Conservation (phyloP, 1,140 invertebrate species). For the Acyrthosiphon pisum region DNA sequence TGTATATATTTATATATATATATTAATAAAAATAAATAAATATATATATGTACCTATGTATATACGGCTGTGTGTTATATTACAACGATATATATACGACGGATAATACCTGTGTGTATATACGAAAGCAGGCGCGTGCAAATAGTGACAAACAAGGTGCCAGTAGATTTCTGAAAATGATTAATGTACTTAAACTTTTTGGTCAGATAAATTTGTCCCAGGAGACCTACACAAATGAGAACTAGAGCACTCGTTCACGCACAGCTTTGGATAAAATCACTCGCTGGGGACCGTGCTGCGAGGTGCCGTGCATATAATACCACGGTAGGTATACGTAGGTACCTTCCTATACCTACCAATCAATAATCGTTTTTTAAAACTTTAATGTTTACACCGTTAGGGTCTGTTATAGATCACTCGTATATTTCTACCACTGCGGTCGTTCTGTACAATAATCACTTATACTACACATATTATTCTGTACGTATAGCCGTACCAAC, state of each 20-base stretch:
- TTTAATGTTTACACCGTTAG: neutral
- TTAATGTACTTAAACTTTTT: constrained; percentile 10
- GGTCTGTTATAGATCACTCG: neutral
- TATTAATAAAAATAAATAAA: no score
- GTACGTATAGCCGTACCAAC: no score
- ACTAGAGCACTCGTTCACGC: neutral
- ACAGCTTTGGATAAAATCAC: constrained; percentile 12
- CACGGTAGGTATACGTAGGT: no score
- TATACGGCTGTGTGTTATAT: neutral
- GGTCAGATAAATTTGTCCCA: neutral
- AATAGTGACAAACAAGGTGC: neutral
- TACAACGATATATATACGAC: neutral
- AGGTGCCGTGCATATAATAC: neutral
- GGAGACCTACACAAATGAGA: neutral
- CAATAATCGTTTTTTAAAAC: neutral
- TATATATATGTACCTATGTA: no score
- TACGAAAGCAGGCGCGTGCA: neutral
- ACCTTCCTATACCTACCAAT: neutral
- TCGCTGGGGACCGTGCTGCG: neutral
- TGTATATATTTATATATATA: no score
- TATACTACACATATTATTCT: no score
- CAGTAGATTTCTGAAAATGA: neutral
- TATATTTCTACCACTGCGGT: neutral
- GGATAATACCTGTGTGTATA: neutral
- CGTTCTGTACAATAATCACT: neutral